Evolutionary conservation across 2,888 invertebrate genomes (phyloP).

Genomic region (Folsomia manolachei): DNA sequence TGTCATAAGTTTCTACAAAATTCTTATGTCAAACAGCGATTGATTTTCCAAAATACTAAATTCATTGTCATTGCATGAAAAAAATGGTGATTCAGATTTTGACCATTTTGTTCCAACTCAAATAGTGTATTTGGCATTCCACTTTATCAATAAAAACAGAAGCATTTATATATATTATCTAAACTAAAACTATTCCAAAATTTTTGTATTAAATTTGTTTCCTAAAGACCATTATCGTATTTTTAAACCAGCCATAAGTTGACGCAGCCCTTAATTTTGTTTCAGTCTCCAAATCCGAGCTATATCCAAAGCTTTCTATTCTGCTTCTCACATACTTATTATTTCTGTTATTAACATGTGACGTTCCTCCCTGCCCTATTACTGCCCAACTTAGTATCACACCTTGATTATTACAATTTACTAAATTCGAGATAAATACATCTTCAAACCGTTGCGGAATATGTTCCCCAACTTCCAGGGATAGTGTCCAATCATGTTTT

Average conservation of each 20-base stretch:
- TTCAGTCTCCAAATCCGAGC: background rate
- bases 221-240: slow-evolving; percentile 16
- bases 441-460: slow-evolving; percentile 25
- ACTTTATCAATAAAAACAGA: no score
- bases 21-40: no score
- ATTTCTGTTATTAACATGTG: slow-evolving; percentile 39
- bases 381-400: slow-evolving; percentile 41
- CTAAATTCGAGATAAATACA: slow-evolving; percentile 17
- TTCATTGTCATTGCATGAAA: no score
- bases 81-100: no score
- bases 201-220: background rate
- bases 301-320: background rate
- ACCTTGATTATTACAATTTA: slow-evolving; percentile 17
- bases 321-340: slow-evolving; percentile 27
- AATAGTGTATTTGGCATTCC: no score
- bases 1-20: no score
- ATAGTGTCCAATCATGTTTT: slow-evolving; percentile 22
- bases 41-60: no score
- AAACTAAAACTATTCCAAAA: background rate
- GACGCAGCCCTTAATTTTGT: background rate
- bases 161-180: background rate
- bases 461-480: slow-evolving; percentile 30
- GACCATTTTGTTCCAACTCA: no score
- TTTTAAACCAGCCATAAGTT: slow-evolving; percentile 1
- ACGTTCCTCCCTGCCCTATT: slow-evolving; percentile 36